Percentiles rank a stretch among this genome's conserved stretches.
phyloP scores from a whole-genome alignment of 2,888 invertebrate genomes.

The Bombylius major region DNA sequence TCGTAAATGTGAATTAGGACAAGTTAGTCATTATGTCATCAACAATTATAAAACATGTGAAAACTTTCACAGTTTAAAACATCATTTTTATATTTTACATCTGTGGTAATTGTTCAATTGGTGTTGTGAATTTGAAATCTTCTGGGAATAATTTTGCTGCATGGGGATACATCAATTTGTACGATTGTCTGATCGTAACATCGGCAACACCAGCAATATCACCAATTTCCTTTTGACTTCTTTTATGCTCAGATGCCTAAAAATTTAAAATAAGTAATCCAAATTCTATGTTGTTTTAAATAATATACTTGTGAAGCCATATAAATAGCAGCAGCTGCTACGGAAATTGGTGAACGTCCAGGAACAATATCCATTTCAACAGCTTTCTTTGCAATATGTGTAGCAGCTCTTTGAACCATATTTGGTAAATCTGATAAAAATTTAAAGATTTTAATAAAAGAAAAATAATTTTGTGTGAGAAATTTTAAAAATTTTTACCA shows the following conservation, averaged over 20 bases:
- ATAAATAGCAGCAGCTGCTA: conserved; percentile 98
- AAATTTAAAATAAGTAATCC: neutral
- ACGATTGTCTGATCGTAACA: conserved; percentile 93
- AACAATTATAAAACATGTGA: too few species aligned
- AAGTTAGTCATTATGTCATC: too few species aligned
- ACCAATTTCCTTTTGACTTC: conserved; percentile 94
- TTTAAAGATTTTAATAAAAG: neutral
- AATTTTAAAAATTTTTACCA: conserved; percentile 32
- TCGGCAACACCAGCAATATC: conserved; percentile 98
- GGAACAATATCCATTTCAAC: conserved; percentile 96
- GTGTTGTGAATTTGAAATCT: conserved; percentile 90
- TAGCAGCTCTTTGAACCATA: conserved; percentile 85
- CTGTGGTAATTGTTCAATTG: conserved; percentile 86
- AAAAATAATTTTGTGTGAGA: neutral
- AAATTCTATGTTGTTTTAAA: neutral
- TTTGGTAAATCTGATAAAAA: conserved; percentile 48
- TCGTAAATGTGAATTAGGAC: too few species aligned
- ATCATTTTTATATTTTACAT: conserved; percentile 40
- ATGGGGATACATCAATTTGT: conserved; percentile 92
- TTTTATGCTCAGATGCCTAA: conserved; percentile 87
- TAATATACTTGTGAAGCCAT: conserved; percentile 85
- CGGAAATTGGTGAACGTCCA: conserved; percentile 95
- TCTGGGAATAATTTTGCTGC: conserved; percentile 88
- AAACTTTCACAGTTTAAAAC: too few species aligned
- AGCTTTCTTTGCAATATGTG: conserved; percentile 91